Base-by-base conservation (phyloP, 2,797 vertebrate genomes). In the Cyclopterus lumpus region DNA sequence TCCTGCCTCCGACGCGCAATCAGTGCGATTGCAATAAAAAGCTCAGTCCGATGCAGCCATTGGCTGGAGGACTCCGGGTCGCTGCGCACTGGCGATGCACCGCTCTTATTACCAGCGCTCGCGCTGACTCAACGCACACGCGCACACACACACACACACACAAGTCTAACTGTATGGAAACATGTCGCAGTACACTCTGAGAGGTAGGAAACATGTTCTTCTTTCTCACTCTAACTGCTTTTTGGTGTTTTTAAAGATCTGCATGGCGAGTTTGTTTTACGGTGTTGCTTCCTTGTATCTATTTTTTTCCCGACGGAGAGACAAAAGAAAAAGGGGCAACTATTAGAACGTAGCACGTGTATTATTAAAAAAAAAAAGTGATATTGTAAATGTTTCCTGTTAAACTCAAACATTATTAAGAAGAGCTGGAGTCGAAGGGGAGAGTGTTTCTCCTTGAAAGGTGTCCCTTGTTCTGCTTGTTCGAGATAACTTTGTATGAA, bases 131-230 rank as follows among this genome's bases (percentile, higher is more conserved):
- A 3, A 71, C 62, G 28, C 22, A 22, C 22, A 22, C 22, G 16
- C 28, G 28, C n/a, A 62, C 20, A 6, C 61, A 15, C 42, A 22
- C 61, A 42, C 53, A 44, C 26, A 1, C 55, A 44, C 57, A 71
- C 24, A 66, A 44, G 54, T 16, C 55, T 32, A 46, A 71, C 67
- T 65, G 73, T 2, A 58, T 32, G 77, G 79, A 44, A 87, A 66
- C 80, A 93, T 94, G 93, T 86, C 88, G 72, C 87, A 91, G 64
- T 82, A 81, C 86, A 70, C 77, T 20, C 79, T 92, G 51, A 89
- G 72, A 92, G 93, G 93, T 94, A 93, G 83, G 92, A 55, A 36
- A 14, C n/a, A 24, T 62, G 10, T 28, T 53, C 20, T 58, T 22
- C 28, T 34, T 49, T 65, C 2, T 32, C 16, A 55, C 15, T 84